Conservation (phyloP, 2,797 vertebrate genomes). For the Bucorvus abyssinicus region DNA sequence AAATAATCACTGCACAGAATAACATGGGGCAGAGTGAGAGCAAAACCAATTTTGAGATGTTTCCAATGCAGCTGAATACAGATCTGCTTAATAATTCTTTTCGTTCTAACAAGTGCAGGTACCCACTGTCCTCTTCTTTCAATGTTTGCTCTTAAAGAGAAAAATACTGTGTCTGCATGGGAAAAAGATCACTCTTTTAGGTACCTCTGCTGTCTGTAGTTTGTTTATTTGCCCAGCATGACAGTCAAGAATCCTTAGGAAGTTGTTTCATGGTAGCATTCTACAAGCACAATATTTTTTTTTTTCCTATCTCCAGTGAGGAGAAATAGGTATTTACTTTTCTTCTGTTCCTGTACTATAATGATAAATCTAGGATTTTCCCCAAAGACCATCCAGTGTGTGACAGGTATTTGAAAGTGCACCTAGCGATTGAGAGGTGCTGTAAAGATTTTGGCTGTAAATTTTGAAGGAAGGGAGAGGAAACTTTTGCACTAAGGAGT, state of each 20-base stretch:
- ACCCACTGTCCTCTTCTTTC: not conserved
- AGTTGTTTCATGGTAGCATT: not conserved
- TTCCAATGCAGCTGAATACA: not conserved
- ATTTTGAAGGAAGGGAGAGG: not conserved
- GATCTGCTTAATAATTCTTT: not conserved
- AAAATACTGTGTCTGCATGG: not conserved
- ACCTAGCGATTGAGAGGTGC: not conserved
- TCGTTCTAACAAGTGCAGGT: not conserved
- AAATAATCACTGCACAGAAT: not conserved
- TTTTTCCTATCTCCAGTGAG: not conserved
- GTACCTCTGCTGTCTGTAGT: not conserved
- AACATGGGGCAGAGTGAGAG: not conserved
- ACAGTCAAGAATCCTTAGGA: not conserved
- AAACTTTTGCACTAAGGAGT: not conserved
- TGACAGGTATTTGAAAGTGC: slow-evolving; percentile 28
- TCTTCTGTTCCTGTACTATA: not conserved
- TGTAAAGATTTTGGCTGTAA: not conserved
- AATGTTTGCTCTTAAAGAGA: not conserved
- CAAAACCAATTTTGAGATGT: not conserved
- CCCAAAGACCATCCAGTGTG: not conserved
- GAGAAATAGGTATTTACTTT: not conserved
- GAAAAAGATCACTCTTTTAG: not conserved
- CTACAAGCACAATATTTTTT: not conserved
- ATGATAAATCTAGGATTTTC: not conserved
- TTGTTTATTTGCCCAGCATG: not conserved